Percentiles rank a stretch among this genome's conserved stretches.
phyloP scores from a whole-genome alignment of 2,888 invertebrate genomes.

The Lutraria lutraria region DNA sequence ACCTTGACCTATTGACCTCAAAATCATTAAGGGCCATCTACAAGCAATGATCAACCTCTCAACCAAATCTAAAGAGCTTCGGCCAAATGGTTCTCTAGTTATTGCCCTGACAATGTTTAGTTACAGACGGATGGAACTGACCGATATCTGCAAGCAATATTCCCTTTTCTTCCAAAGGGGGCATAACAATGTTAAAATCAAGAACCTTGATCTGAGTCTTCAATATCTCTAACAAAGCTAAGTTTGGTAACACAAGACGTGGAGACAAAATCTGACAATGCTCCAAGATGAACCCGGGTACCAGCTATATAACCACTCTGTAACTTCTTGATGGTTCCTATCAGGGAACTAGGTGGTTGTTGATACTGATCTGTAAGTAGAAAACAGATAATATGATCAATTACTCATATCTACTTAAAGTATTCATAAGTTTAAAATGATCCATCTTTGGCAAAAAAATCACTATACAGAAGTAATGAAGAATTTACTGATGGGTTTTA shows the following conservation, averaged over 20 bases:
- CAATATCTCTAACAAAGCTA: conserved; percentile 91
- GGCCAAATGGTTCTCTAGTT: too few relatives aligned
- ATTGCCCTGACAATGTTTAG: too few relatives aligned
- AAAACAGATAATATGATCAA: neutral
- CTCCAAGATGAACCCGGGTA: conserved; percentile 98
- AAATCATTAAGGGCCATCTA: too few relatives aligned
- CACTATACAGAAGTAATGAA: neutral
- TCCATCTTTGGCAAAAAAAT: neutral
- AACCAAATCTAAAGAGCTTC: too few relatives aligned
- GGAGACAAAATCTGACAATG: conserved; percentile 96
- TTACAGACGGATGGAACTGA: too few relatives aligned
- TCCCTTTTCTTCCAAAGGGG: too few relatives aligned
- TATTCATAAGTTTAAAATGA: neutral
- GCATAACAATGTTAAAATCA: too few relatives aligned
- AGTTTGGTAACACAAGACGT: conserved; percentile 99
- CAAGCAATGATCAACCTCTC: too few relatives aligned
- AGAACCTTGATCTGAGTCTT: conserved; percentile 71
- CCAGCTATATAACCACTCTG: conserved; percentile 99
- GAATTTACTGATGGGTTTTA: neutral
- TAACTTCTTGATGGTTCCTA: conserved; percentile 98
- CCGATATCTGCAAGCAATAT: too few relatives aligned
- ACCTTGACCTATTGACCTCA: too few relatives aligned
- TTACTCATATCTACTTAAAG: neutral
- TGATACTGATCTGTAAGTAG: conserved; percentile 80
- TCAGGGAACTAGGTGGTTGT: conserved; percentile 93